phyloP scores from a whole-genome alignment of 2,797 vertebrate species.

The Chlorospingus flavigularis region DNA sequence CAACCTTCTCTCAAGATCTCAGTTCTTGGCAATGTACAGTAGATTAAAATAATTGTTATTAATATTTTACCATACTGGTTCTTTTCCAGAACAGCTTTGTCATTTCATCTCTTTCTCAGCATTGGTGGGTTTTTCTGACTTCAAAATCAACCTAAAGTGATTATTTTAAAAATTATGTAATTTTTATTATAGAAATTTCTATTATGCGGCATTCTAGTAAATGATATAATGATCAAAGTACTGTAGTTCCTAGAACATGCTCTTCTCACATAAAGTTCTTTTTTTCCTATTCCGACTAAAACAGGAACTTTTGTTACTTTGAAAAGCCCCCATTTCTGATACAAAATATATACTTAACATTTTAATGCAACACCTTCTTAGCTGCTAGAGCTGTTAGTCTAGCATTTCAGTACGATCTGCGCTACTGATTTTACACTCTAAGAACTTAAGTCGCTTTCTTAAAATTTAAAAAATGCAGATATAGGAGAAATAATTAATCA shows the following conservation, averaged over 20 bases:
- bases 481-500: neutral
- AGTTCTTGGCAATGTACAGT: neutral
- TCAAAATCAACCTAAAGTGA: neutral
- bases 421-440: neutral
- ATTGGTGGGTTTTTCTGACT: neutral
- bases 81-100: neutral
- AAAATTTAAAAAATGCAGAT: neutral
- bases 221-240: neutral
- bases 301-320: neutral
- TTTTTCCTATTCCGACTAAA: neutral
- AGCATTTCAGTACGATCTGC: neutral
- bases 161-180: neutral
- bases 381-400: neutral
- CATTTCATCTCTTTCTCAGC: neutral
- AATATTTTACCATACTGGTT: neutral
- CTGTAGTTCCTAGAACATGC: neutral
- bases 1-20: neutral
- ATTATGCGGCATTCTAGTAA: neutral
- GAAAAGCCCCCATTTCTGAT: neutral
- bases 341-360: neutral
- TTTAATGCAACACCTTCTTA: neutral
- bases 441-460: neutral
- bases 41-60: neutral
- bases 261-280: neutral
- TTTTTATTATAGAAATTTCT: neutral